Evolutionary conservation across 2,797 vertebrate genomes (phyloP).

Genomic region (Mastacembelus armatus): DNA sequence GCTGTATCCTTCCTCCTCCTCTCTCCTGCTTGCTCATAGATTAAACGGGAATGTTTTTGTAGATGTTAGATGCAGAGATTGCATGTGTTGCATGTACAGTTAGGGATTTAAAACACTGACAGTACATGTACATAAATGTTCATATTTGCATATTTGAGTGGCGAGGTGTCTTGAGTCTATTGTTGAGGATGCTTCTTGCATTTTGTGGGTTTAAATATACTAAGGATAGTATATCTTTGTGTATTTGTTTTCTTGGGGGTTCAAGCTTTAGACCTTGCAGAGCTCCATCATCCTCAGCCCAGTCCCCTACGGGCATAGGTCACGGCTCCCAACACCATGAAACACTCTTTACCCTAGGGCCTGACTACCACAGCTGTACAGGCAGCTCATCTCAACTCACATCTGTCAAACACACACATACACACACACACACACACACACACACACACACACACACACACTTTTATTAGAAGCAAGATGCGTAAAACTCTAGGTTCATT

Average conservation of each 20-base stretch:
- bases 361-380: constrained; percentile 5
- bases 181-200: constrained; percentile 24
- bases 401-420: constrained; percentile 5
- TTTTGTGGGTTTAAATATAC: constrained; percentile 8
- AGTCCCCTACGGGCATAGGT: constrained; percentile 52
- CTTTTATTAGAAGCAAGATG: neutral
- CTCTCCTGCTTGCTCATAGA: constrained; percentile 25
- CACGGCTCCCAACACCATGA: constrained; percentile 42
- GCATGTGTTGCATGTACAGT: constrained; percentile 46
- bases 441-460: neutral
- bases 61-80: constrained; percentile 25
- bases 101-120: constrained; percentile 33
- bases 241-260: constrained; percentile 12
- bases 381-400: constrained; percentile 11
- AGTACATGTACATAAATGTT: constrained; percentile 21
- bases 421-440: neutral
- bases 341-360: constrained; percentile 28
- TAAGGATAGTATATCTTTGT: neutral
- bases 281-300: constrained; percentile 38
- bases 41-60: constrained; percentile 38
- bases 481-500: neutral
- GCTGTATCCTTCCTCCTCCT: constrained; percentile 62
- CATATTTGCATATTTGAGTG: constrained; percentile 50
- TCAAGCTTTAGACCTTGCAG: constrained; percentile 32
- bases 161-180: constrained; percentile 21